Evolutionary conservation across 1,140 invertebrate species (phyloP).

Genomic region (Caenorhabditis tropicalis): DNA sequence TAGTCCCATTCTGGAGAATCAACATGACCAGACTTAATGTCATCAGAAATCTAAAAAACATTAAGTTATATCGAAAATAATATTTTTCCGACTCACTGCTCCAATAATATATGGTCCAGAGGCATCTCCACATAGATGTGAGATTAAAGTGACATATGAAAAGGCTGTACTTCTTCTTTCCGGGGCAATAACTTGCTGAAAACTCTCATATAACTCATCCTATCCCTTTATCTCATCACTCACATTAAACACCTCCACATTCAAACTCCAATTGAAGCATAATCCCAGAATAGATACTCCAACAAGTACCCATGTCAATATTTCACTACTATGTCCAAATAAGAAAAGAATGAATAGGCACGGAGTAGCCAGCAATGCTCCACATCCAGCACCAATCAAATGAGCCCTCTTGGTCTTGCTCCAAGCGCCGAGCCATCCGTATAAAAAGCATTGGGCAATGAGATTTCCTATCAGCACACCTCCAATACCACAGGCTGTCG

Average conservation of each 20-base stretch:
- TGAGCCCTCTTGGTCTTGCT: conserved; percentile 11
- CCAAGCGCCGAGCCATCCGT: neutral
- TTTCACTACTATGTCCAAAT: conserved; percentile 21
- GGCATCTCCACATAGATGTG: conserved; percentile 89
- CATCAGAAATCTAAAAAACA: conserved; percentile 29
- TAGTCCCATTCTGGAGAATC: conserved; percentile 32
- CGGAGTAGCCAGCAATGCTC: neutral
- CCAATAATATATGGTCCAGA: conserved; percentile 90
- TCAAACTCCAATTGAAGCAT: conserved; percentile 95
- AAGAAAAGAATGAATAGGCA: neutral
- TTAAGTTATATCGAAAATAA: too few relatives aligned
- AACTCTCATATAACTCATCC: neutral
- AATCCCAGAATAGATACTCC: conserved; percentile 76
- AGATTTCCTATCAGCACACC: neutral
- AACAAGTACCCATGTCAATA: conserved; percentile 60
- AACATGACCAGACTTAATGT: neutral
- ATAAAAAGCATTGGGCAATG: conserved; percentile 2
- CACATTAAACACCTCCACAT: conserved; percentile 94
- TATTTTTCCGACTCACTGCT: conserved; percentile 76
- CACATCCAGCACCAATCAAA: neutral
- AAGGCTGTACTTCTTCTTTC: conserved; percentile 88
- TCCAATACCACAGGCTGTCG: conserved; percentile 6
- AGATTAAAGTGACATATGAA: conserved; percentile 89
- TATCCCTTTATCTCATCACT: neutral
- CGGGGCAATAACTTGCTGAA: conserved; percentile 73